Evolutionary conservation across 2,888 invertebrate genomes (phyloP).

Genomic region (Caradrina kadenii): DNA sequence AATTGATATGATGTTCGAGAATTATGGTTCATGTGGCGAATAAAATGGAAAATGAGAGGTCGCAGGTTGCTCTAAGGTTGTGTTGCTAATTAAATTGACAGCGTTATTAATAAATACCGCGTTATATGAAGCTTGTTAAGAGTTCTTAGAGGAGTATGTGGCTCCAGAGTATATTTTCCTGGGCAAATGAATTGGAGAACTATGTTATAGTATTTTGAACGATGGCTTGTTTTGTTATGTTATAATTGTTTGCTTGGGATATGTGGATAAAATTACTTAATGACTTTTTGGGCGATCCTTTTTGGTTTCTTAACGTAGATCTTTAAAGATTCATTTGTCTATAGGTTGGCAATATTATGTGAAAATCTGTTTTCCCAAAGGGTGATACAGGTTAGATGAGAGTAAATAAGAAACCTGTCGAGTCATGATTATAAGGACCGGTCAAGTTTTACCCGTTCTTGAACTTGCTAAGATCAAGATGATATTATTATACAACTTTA

Average conservation of each 20-base stretch:
- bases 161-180: slow-evolving; percentile 10
- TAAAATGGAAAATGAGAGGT: slow-evolving; percentile 54
- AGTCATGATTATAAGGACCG: slow-evolving; percentile 6
- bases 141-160: slow-evolving; percentile 7
- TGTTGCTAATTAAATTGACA: slow-evolving; percentile 48
- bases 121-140: slow-evolving; percentile 37
- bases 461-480: neutral
- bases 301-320: neutral
- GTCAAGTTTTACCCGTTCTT: slow-evolving; percentile 17
- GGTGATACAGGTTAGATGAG: slow-evolving; percentile 23
- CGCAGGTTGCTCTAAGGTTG: slow-evolving; percentile 46
- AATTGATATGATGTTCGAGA: slow-evolving; percentile 47
- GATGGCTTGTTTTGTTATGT: neutral
- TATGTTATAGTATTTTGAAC: neutral
- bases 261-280: neutral
- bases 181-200: neutral
- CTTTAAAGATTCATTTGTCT: neutral
- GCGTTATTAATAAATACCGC: slow-evolving; percentile 44
- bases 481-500: slow-evolving; percentile 4
- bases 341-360: neutral
- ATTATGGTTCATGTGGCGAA: slow-evolving; percentile 43
- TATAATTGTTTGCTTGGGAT: neutral
- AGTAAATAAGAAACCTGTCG: slow-evolving; percentile 18
- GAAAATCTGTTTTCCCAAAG: slow-evolving; percentile 32
- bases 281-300: neutral